These are phyloP conservation scores for Hydra vulgaris DNA, from an alignment of 30 jellyfish, hydroid and myxozoan genomes.

Conservation along the genomic window DNA sequence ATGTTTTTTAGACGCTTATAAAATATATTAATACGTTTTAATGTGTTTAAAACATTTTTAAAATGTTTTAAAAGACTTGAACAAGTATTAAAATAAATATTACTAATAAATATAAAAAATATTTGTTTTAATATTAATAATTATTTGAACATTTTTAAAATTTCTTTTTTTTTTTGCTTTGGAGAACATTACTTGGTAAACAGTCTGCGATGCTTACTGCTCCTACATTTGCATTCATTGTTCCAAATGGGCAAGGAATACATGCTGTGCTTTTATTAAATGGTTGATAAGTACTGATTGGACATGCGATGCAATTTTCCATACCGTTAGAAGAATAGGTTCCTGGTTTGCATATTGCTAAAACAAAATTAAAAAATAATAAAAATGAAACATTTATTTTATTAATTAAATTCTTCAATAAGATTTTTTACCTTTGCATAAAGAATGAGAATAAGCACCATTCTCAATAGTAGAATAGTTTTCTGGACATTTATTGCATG, in stretches of 20 bases:
- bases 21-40: too few relatives aligned
- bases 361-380: neutral
- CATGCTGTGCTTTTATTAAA: conserved; percentile 47
- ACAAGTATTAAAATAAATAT: neutral
- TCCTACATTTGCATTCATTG: conserved; percentile 52
- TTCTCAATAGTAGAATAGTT: conserved; percentile 34
- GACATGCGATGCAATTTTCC: conserved; percentile 85
- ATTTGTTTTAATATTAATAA: neutral
- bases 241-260: conserved; percentile 80
- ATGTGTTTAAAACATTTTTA: neutral
- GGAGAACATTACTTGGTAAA: conserved; percentile 33
- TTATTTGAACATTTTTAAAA: too few relatives aligned
- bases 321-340: conserved; percentile 75
- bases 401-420: neutral
- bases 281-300: conserved; percentile 73
- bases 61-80: neutral
- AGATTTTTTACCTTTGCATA: conserved; percentile 21
- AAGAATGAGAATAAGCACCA: conserved; percentile 6
- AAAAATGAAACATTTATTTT: too few relatives aligned
- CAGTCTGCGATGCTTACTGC: conserved; percentile 36
- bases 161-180: neutral
- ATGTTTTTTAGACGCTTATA: too few relatives aligned
- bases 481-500: conserved; percentile 63
- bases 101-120: neutral
- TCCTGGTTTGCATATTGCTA: conserved; percentile 85